Conservation (phyloP, 1,140 invertebrate species). For the Mesaphorura yosii region DNA sequence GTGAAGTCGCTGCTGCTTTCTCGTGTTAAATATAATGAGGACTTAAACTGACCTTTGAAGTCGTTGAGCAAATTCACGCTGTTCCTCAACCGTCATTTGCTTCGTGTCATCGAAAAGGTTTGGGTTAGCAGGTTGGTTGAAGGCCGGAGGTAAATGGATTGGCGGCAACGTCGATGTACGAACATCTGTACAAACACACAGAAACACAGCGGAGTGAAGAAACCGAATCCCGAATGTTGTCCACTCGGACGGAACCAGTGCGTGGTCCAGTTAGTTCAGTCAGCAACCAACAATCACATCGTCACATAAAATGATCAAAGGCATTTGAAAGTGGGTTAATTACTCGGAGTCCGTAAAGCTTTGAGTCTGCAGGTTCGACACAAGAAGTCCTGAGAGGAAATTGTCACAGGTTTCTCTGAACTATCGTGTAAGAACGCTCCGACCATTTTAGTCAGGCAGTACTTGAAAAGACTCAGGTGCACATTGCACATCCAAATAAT, state of each 20-base stretch:
- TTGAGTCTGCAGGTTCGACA: no score
- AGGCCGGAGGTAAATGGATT: constrained; percentile 28
- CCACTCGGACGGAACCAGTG: no score
- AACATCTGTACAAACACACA: constrained; percentile 19
- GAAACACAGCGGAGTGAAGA: no score
- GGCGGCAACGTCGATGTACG: constrained; percentile 31
- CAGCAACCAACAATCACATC: no score
- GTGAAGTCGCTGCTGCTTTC: no score
- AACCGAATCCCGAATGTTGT: no score
- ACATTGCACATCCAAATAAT: neutral
- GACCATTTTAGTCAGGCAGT: neutral
- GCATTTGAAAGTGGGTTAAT: neutral
- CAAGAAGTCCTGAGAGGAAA: no score
- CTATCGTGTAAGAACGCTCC: neutral
- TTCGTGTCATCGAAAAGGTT: constrained; percentile 26
- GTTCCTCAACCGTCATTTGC: constrained; percentile 31
- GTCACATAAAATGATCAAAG: neutral
- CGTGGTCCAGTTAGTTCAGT: no score
- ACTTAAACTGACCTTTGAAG: constrained; percentile 22
- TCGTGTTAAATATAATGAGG: no score
- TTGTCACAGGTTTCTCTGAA: no score
- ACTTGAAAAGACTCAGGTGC: neutral
- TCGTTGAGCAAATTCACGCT: constrained; percentile 28
- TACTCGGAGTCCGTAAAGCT: no score
- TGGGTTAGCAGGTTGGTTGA: constrained; percentile 19